Base-by-base conservation (phyloP, 1,140 invertebrate species). In the Pogonognathellus flavescens region DNA sequence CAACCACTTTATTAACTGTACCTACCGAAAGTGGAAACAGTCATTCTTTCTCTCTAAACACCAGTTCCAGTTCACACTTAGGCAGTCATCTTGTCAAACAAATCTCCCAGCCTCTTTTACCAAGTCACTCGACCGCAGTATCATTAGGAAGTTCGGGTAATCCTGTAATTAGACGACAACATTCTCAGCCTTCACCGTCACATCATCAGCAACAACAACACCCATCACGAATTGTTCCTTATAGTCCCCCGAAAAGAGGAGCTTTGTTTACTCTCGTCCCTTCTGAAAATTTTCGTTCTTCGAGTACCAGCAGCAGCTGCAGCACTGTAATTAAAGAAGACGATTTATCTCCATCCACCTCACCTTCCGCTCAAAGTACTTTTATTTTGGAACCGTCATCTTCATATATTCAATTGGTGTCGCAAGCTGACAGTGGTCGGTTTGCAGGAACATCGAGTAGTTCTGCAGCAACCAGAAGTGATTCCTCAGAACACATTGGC, bases 61-160 rank as follows among this genome's bases (percentile, higher is more conserved):
- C 70, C 31, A 49, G 31, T 50, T 76, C 70, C 70, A 76, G 31
- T 49, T 25, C 53, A 18, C 20, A 59, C 22, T 82, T 25, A 18
- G 55, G 82, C 52, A 59, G 52, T 66, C 82, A 62, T 49, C 80
- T 85, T 55, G 60, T 87, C 49, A 84, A 86, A 60, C 86, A 86
- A 84, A 55, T 84, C 0, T 84, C 86, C 49, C 93, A 94, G 90
- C 93, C 93, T 3, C 86, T 93, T 57, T 88, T 94, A 84, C 92
- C 93, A 9, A 93, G 91, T 88, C 93, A 93, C 88, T 91, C 85
- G 11, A 55, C 31, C 14, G 41, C 22, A 10, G 55, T 60, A n/a
- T 50, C 80, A 25, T 50, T 85, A 22, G 20, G 62, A 22, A 72
- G 62, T 85, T 83, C 70, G 10, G 53, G 53, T 13, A 76, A 76